These are phyloP conservation scores for Gastracanthus pulcherrimus DNA, from an alignment of 2,888 invertebrate genomes.

Conservation along the genomic window DNA sequence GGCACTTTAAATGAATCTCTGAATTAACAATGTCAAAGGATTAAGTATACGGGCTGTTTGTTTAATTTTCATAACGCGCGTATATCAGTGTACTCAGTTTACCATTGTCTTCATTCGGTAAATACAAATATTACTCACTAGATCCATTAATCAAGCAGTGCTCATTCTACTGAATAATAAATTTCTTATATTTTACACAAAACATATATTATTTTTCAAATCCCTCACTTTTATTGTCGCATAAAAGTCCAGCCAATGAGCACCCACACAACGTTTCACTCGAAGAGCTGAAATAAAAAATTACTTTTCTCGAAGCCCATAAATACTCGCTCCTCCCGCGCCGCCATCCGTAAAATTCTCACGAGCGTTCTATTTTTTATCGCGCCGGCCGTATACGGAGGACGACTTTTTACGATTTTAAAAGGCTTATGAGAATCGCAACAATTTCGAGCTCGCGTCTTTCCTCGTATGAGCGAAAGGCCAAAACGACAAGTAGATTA, in stretches of 20 bases:
- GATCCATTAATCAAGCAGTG: not conserved
- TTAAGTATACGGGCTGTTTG: no score
- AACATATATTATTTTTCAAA: no score
- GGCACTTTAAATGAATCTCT: no score
- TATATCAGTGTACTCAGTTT: not conserved
- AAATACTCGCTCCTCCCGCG: no score
- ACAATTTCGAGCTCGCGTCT: not conserved
- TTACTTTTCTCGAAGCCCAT: not conserved
- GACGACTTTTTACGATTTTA: not conserved
- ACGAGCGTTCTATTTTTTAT: not conserved
- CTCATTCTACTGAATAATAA: no score
- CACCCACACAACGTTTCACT: not conserved
- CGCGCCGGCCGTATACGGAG: not conserved
- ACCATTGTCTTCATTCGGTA: not conserved
- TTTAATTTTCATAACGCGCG: no score
- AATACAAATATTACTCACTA: not conserved
- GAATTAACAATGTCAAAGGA: no score
- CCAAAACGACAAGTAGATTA: no score
- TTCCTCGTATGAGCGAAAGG: not conserved
- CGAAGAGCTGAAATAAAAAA: not conserved
- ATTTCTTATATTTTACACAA: no score
- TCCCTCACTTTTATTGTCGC: not conserved
- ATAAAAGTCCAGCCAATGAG: not conserved
- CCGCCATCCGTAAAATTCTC: not conserved
- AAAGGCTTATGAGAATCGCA: not conserved